A percentile compares a stretch with the other conserved stretches of the same genome.
phyloP scores from a whole-genome alignment of 2,113 vertebrate genomes.

The Apteryx owenii region DNA sequence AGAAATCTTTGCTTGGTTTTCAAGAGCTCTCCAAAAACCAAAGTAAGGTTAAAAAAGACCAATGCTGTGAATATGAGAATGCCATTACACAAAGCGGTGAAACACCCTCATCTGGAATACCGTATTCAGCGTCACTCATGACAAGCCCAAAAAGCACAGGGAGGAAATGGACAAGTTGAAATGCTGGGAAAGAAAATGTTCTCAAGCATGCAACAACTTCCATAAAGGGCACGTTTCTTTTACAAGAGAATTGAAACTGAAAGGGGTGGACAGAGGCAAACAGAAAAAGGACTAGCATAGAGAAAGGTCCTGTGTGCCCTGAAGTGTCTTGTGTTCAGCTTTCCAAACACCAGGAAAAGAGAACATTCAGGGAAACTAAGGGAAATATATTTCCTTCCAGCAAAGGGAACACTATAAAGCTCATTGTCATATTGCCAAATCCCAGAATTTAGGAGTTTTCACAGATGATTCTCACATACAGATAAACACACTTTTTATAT shows the following conservation, averaged over 20 bases:
- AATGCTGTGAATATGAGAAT: not conserved
- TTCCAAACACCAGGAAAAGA: not conserved
- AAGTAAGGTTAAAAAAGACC: not conserved
- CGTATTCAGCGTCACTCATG: not conserved
- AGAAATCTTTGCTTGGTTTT: not conserved
- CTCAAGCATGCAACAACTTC: not conserved
- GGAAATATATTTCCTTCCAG: not conserved
- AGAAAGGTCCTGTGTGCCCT: accelerated
- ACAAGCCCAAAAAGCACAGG: not conserved
- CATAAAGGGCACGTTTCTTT: not conserved
- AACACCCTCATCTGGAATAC: not conserved
- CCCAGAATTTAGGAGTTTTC: not conserved
- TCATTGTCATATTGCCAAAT: accelerated
- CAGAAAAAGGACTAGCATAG: not conserved
- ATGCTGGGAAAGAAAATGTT: not conserved
- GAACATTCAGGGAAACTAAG: not conserved
- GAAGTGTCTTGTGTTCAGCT: not conserved
- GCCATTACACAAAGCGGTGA: not conserved
- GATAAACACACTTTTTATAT: not conserved
- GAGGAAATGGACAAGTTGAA: not conserved
- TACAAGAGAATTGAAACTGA: not conserved
- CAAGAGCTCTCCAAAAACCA: not conserved
- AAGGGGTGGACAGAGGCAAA: not conserved
- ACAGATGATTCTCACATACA: not conserved
- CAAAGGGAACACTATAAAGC: not conserved